phyloP scores from a whole-genome alignment of 1,140 invertebrate species.

The Grapholita molesta region DNA sequence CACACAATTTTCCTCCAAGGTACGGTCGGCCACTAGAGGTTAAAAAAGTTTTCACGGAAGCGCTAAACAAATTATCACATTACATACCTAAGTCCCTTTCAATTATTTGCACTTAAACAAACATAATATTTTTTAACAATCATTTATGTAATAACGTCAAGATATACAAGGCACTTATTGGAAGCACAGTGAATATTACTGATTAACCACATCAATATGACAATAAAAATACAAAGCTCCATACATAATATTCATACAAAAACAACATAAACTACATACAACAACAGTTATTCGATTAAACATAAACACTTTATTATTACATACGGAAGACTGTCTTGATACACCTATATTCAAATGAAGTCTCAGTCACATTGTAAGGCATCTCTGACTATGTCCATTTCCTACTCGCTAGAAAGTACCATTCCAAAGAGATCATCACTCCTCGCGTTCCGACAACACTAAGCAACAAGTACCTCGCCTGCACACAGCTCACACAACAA shows the following conservation, averaged over 20 bases:
- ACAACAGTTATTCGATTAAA: constrained; percentile 1
- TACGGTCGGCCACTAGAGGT: too few species aligned
- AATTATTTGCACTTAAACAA: neutral
- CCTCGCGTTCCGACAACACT: constrained; percentile 29
- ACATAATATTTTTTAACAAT: neutral
- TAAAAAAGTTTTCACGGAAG: neutral
- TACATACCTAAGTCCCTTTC: neutral
- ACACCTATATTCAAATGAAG: neutral
- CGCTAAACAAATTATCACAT: constrained; percentile 8
- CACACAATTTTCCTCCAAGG: too few species aligned
- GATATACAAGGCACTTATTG: neutral
- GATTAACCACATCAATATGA: neutral
- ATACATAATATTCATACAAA: constrained; percentile 7
- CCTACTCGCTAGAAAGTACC: constrained; percentile 30
- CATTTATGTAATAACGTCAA: neutral
- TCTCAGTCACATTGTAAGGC: neutral
- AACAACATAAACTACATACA: neutral
- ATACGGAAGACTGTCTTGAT: neutral
- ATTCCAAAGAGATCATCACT: constrained; percentile 36
- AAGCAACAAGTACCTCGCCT: constrained; percentile 6
- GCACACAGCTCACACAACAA: neutral
- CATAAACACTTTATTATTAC: neutral
- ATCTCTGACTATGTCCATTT: constrained; percentile 3
- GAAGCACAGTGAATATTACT: neutral
- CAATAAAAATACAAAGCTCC: constrained; percentile 8